Evolutionary conservation across 2,113 vertebrate species (phyloP).

Genomic region (Halcyon senegalensis): DNA sequence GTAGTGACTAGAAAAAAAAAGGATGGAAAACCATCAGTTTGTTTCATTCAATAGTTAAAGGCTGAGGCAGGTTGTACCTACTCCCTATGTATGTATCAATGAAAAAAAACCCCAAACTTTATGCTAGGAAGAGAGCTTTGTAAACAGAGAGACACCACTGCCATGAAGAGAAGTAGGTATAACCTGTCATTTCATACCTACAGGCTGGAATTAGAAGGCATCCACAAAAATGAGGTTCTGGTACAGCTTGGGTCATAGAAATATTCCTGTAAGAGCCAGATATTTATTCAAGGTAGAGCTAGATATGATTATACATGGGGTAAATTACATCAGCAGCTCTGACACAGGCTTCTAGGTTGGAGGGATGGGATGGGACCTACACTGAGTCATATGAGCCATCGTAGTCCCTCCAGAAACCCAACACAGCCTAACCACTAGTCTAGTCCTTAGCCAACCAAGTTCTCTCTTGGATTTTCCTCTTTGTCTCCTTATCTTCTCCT

Average conservation of each 20-base stretch:
- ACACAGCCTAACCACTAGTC: accelerated
- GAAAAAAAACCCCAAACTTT: neutral
- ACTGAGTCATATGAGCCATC: neutral
- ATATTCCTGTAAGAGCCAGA: neutral
- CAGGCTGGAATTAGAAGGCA: neutral
- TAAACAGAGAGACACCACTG: neutral
- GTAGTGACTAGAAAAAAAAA: neutral
- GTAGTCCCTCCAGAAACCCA: neutral
- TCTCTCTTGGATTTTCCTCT: neutral
- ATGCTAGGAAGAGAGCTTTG: neutral
- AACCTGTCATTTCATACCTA: neutral
- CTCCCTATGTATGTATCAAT: neutral
- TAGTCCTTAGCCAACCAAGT: neutral
- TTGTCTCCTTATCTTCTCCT: neutral
- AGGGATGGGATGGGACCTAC: neutral
- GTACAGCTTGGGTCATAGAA: neutral
- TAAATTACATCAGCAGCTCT: neutral
- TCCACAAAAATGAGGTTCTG: neutral
- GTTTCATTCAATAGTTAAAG: neutral
- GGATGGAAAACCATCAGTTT: neutral
- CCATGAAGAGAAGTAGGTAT: neutral
- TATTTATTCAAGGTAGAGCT: neutral
- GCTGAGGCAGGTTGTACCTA: neutral
- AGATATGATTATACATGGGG: neutral
- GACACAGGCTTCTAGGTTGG: neutral